phyloP scores from a whole-genome alignment of 1,140 invertebrate species.

The Forficula auricularia region DNA sequence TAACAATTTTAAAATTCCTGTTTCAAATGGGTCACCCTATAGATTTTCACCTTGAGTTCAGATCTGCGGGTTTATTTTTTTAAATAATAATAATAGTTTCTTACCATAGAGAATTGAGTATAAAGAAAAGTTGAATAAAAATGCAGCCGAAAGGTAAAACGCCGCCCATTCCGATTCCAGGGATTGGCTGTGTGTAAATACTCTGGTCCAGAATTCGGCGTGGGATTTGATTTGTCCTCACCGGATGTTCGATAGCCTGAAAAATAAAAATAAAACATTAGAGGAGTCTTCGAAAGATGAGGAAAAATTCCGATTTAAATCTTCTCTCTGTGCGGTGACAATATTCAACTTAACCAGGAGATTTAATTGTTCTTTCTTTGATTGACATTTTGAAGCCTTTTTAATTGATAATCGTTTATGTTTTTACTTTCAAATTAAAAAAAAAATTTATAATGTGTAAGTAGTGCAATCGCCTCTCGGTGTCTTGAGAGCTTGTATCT shows the following conservation, averaged over 20 bases:
- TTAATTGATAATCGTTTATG: too few relatives aligned
- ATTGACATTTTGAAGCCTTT: too few relatives aligned
- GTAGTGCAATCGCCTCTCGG: too few relatives aligned
- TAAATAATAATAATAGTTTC: slow-evolving; percentile 6
- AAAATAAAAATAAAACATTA: slow-evolving; percentile 15
- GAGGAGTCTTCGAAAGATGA: background rate
- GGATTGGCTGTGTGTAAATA: slow-evolving; percentile 85
- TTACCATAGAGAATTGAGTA: slow-evolving; percentile 92
- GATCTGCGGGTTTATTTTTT: background rate
- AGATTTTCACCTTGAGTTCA: background rate
- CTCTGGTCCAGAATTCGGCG: slow-evolving; percentile 95
- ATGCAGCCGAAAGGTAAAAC: slow-evolving; percentile 98
- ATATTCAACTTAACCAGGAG: too few relatives aligned
- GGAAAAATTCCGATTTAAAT: too few relatives aligned
- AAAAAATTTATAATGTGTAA: too few relatives aligned
- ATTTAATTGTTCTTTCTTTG: too few relatives aligned
- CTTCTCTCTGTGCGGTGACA: too few relatives aligned
- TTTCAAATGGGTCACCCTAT: too few relatives aligned
- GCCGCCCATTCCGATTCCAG: slow-evolving; percentile 91
- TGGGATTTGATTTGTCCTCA: slow-evolving; percentile 96
- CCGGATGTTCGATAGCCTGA: slow-evolving; percentile 84
- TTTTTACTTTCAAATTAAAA: too few relatives aligned
- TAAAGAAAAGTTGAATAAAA: slow-evolving; percentile 98
- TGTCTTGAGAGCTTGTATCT: too few relatives aligned
- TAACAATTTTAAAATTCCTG: too few relatives aligned